These are phyloP conservation scores for Nephrotoma guestfalica DNA, from an alignment of 2,888 invertebrate species.

Conservation along the genomic window DNA sequence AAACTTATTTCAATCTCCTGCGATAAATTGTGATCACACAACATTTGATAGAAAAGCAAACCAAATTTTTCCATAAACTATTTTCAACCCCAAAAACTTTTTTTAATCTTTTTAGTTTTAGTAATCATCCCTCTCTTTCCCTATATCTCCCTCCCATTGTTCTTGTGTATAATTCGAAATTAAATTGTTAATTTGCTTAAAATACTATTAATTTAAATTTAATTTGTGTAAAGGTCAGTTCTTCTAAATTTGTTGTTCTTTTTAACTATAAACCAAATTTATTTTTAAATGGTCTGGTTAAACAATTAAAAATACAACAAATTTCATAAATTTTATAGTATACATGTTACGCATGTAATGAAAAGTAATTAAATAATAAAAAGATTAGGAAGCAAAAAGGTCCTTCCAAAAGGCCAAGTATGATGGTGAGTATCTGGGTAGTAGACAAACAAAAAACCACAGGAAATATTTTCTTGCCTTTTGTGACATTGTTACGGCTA, in stretches of 20 bases:
- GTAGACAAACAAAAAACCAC: background rate
- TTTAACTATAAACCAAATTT: background rate
- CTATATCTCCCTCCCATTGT: too few species aligned
- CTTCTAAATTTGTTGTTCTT: background rate
- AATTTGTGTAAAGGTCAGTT: background rate
- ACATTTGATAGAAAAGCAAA: background rate
- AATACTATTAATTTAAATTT: background rate
- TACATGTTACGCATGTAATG: background rate
- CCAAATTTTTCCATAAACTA: background rate
- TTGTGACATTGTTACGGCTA: background rate
- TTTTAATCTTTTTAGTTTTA: background rate
- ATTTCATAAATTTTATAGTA: background rate
- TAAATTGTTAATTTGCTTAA: background rate
- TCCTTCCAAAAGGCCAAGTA: background rate
- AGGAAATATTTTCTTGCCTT: background rate
- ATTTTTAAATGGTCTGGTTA: background rate
- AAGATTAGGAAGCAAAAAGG: background rate
- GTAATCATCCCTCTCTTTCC: background rate
- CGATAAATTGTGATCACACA: too few species aligned
- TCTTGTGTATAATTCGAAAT: background rate
- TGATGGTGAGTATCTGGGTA: background rate
- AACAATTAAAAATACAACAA: background rate
- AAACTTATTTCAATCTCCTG: too few species aligned
- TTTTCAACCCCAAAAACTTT: background rate
- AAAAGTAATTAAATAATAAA: background rate